Conservation (phyloP, 2,888 invertebrate genomes). For the Plutella xylostella region DNA sequence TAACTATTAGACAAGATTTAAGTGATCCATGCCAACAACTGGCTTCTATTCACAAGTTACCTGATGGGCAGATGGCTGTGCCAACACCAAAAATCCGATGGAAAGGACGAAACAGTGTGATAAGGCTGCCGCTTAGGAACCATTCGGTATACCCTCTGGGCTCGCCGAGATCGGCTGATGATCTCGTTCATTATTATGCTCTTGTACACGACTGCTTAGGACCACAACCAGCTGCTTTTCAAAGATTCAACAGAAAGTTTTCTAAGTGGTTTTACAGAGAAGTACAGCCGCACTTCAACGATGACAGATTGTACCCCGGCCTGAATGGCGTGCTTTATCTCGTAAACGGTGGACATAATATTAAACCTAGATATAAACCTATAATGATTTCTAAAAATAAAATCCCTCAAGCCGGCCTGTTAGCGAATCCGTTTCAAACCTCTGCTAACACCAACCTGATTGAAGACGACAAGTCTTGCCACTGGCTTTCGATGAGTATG, state of each 20-base stretch:
- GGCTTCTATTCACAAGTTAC: conserved; percentile 37
- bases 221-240: conserved; percentile 35
- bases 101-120: conserved; percentile 55
- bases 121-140: conserved; percentile 72
- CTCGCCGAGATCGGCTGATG: conserved; percentile 32
- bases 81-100: conserved; percentile 73
- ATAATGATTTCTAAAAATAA: too few species aligned
- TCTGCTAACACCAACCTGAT: not conserved
- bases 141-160: conserved; percentile 30
- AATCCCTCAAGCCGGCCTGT: too few species aligned
- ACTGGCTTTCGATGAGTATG: not conserved
- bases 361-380: too few species aligned
- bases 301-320: conserved; percentile 72
- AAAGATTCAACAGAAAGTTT: conserved; percentile 61
- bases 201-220: conserved; percentile 62
- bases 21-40: conserved; percentile 34
- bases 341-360: conserved; percentile 21
- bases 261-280: conserved; percentile 64
- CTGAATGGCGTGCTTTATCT: conserved; percentile 58
- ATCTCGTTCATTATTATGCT: conserved; percentile 69
- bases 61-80: conserved; percentile 31
- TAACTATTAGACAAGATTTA: not conserved
- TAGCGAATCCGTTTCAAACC: too few species aligned
- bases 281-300: conserved; percentile 65
- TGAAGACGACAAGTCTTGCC: not conserved